Evolutionary conservation across 2,113 vertebrate genomes (phyloP), one percentile per base, ranked within the genome.

Genomic region (Osmerus mordax): DNA sequence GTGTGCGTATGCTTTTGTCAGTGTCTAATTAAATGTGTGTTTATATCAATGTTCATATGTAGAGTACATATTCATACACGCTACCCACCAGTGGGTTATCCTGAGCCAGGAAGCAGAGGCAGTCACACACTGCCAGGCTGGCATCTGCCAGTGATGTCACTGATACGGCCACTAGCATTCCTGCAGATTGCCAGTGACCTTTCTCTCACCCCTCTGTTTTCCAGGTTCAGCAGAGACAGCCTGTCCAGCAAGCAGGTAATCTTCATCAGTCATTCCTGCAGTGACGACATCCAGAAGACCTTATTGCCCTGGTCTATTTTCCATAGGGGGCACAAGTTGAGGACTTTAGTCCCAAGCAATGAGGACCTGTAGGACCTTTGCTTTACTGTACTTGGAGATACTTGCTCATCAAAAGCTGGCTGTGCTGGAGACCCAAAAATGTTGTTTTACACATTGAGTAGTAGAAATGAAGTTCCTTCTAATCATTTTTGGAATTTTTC

Each of bases 21-120:
- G 21, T 76, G 62, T 59, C 61, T 53, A 51, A 55, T 41, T 54
- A 18, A 23, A 54, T 68, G 64, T 52, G 65, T 32, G 65, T 67
- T 54, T 25, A 28, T n/a, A 8, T 52, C 13, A 16, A 15, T 12
- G 9, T 61, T 2, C 62, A n/a, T 47, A 23, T 25, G 55, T 6
- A 32, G 68, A 21, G 55, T n/a, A 67, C 51, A 67, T 25, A 51
- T 23, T 15, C 41, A 9, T 25, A 2, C 14, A 25, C 21, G 21
- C 41, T 54, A 67, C 52, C 21, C 65, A 67, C 36, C 68, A 60
- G 36, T 47, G 55, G 32, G 32, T n/a, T 23, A 41, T 60, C 18
- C 55, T 70, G n/a, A 65, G 52, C 3, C 21, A 55, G 18, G 52
- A 3, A 68, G 6, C 56, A 52, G 32, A 61, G 56, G 69, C 56